Evolutionary conservation across 2,797 vertebrate genomes (phyloP), one percentile per base, ranked within the genome.

Genomic region (Aulostomus chinensis): DNA sequence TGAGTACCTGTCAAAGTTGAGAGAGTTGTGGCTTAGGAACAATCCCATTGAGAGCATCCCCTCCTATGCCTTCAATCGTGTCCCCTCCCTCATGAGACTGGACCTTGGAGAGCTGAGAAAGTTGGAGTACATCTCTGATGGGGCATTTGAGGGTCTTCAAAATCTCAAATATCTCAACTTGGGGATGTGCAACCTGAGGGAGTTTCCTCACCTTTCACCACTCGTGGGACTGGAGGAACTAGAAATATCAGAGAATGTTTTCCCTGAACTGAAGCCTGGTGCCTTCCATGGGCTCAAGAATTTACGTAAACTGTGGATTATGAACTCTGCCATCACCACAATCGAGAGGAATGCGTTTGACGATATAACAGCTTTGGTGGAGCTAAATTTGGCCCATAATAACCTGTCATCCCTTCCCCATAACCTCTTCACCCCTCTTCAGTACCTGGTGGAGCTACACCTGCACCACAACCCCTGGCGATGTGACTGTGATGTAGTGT

Each of bases 21-120:
- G 96, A 77, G 97, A 99, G 87, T 87, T 99, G 67, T 99, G 97
- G 97, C 81, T 99, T 63, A 91, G 96, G 73, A 99, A 96, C 91
- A 99, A 98, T 86, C 96, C 95, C 66, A 97, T 98, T 49, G 97
- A 98, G 77, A 98, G 96, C 91, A 98, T 99, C 85, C 95, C 97
- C 3, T 96, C 94, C 2, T 96, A 99, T 17, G 96, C 96, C 80
- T 98, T 99, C 89, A 98, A 98, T 87, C 91, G 96, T 2, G 95
- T 99, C 75, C 97, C 96, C 68, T 98, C 96, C 14, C 92, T 99
- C 57, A 94, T 96, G 93, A 94, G 96, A 60, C 85, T 99, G 80
- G 97, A 99, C 86, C 83, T 99, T 58, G 96, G 97, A 46, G 96
- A 99, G 81, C 91, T 98, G 41, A 94, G 93, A 80, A 96, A 95